Conservation (phyloP, 2,888 invertebrate genomes). For the Selenia dentaria region DNA sequence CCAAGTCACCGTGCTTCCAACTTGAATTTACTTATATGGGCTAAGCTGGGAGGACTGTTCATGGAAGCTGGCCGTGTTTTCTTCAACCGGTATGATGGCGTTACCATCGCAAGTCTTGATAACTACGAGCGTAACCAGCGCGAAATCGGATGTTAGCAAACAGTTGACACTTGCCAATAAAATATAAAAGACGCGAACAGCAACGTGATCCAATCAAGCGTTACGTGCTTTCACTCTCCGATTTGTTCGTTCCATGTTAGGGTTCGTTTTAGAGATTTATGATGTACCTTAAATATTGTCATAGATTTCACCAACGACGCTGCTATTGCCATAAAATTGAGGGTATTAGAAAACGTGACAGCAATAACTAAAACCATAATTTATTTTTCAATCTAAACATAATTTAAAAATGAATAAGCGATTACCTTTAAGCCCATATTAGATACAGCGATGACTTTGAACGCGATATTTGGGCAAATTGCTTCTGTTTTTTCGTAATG, state of each 20-base stretch:
- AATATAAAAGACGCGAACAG: slow-evolving; percentile 51
- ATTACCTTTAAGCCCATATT: slow-evolving; percentile 18
- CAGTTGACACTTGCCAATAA: slow-evolving; percentile 59
- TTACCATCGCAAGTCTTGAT: slow-evolving; percentile 31
- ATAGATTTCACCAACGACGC: slow-evolving; percentile 38
- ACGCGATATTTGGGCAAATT: slow-evolving; percentile 24
- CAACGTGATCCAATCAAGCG: slow-evolving; percentile 65
- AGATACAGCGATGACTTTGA: slow-evolving; percentile 21
- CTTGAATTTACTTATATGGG: slow-evolving; percentile 30
- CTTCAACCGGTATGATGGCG: slow-evolving; percentile 18
- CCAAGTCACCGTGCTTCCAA: slow-evolving; percentile 26
- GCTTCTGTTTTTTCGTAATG: slow-evolving; percentile 32
- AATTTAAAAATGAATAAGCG: neutral
- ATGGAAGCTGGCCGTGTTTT: slow-evolving; percentile 24
- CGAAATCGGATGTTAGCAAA: slow-evolving; percentile 56
- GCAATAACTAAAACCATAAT: neutral
- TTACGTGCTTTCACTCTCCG: slow-evolving; percentile 73
- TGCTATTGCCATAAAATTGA: slow-evolving; percentile 11
- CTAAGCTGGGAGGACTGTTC: slow-evolving; percentile 24
- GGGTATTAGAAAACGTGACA: slow-evolving; percentile 1
- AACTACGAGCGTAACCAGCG: slow-evolving; percentile 49
- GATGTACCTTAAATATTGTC: slow-evolving; percentile 27
- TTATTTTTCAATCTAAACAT: slow-evolving; percentile 1
- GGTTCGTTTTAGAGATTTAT: slow-evolving; percentile 44
- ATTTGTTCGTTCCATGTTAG: slow-evolving; percentile 46